A percentile compares a stretch with the other conserved stretches of the same genome.
These are phyloP conservation scores for Cyprinodon diabolis DNA, from an alignment of 2,797 vertebrate genomes.

Conservation along the genomic window DNA sequence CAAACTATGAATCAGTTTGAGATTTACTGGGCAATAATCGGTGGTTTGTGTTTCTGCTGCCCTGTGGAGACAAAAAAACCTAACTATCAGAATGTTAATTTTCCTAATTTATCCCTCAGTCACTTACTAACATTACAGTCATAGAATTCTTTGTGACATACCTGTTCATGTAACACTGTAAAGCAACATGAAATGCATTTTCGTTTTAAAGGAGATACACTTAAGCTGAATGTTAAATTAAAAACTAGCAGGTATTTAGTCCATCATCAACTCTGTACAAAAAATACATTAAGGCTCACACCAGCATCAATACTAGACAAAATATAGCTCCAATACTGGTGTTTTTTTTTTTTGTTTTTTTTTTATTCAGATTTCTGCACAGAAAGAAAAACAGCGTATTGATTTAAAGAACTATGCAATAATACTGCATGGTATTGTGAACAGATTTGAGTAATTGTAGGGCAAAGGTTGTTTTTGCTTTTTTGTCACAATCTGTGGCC, in stretches of 20 bases:
- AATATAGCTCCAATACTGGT: background rate
- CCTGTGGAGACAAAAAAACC: background rate
- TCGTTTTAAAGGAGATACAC: background rate
- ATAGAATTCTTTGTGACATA: background rate
- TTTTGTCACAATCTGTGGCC: constrained; percentile 11
- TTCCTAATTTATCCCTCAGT: background rate
- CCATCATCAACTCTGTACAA: background rate
- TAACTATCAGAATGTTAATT: background rate
- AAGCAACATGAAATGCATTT: background rate
- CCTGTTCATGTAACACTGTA: background rate
- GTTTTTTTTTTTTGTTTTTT: no score
- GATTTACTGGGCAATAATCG: constrained; percentile 23
- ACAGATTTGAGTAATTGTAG: background rate
- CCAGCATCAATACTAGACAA: background rate
- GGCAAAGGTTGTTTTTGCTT: background rate
- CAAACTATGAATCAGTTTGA: constrained; percentile 42
- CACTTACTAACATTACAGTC: background rate
- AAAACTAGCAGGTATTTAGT: background rate
- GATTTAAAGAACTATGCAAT: background rate
- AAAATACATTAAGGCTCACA: background rate
- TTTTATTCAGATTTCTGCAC: background rate
- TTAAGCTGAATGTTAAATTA: background rate
- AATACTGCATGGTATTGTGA: background rate
- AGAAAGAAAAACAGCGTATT: background rate
- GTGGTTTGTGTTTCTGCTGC: constrained; percentile 6